These are phyloP conservation scores for Clitarchus hookeri DNA, from an alignment of 2,888 invertebrate species.

Conservation along the genomic window DNA sequence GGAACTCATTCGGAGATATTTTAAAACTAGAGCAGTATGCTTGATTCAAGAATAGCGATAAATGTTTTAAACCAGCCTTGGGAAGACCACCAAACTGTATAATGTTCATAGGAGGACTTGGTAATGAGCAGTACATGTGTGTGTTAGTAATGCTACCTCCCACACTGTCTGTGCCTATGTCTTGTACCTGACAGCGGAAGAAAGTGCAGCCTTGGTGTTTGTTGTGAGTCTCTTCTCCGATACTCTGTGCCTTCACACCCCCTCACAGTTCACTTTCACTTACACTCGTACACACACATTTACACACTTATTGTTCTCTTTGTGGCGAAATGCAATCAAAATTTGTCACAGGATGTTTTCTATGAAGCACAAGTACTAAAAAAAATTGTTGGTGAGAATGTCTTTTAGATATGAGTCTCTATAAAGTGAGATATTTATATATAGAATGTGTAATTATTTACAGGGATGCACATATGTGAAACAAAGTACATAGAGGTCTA, in stretches of 20 bases:
- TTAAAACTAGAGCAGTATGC: too few species aligned
- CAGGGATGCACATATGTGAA: conserved; percentile 41
- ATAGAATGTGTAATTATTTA: conserved; percentile 36
- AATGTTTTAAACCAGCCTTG: too few species aligned
- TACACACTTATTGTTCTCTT: conserved; percentile 30
- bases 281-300: conserved; percentile 25
- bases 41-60: too few species aligned
- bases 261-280: conserved; percentile 29
- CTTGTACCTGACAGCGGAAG: conserved; percentile 18
- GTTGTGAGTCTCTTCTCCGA: conserved; percentile 20
- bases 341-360: conserved; percentile 38
- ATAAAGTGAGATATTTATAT: conserved; percentile 41
- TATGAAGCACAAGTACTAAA: conserved; percentile 42
- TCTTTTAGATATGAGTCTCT: conserved; percentile 38
- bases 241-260: conserved; percentile 42
- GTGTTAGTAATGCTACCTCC: background rate
- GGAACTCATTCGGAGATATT: too few species aligned
- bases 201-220: background rate
- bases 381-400: conserved; percentile 41
- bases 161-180: conserved; percentile 23
- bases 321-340: conserved; percentile 43
- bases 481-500: conserved; percentile 40
- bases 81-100: too few species aligned
- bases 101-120: too few species aligned
- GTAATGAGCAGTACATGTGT: too few species aligned